Percentiles rank a stretch among this genome's conserved stretches.
Evolutionary conservation across 2,797 vertebrate genomes (phyloP).

Genomic region (Lates japonicus): DNA sequence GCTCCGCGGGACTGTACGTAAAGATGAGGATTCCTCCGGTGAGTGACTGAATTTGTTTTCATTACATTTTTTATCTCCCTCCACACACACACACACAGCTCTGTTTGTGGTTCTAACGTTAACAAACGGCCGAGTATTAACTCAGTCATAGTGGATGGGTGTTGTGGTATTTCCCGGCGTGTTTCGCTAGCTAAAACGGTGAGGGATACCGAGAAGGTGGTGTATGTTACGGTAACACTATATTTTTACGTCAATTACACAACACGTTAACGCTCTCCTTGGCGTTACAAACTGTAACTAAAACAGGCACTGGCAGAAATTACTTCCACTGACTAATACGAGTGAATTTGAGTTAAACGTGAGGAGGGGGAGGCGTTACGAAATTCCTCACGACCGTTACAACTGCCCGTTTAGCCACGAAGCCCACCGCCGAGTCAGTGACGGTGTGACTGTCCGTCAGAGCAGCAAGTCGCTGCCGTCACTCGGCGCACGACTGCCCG

Average conservation of each 20-base stretch:
- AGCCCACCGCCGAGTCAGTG: slow-evolving; percentile 50
- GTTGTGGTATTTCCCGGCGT: background rate
- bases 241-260: slow-evolving; percentile 59
- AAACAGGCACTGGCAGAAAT: background rate
- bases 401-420: background rate
- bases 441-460: slow-evolving; percentile 49
- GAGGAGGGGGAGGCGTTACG: background rate
- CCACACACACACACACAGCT: slow-evolving; percentile 15
- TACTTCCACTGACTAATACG: background rate
- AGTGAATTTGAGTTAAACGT: background rate
- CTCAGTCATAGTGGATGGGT: slow-evolving; percentile 21
- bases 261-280: slow-evolving; percentile 38
- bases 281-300: slow-evolving; percentile 1
- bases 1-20: slow-evolving; percentile 70
- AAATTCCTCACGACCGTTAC: background rate
- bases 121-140: slow-evolving; percentile 13
- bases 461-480: slow-evolving; percentile 63
- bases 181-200: slow-evolving; percentile 13
- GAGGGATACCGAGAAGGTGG: slow-evolving; percentile 10
- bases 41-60: slow-evolving; percentile 74
- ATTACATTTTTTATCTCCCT: slow-evolving; percentile 30
- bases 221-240: slow-evolving; percentile 34
- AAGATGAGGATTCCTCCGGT: slow-evolving; percentile 86
- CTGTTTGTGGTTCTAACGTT: slow-evolving; percentile 44
- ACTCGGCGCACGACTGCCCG: slow-evolving; percentile 63